phyloP scores from a whole-genome alignment of 2,797 vertebrate species.

The Acanthurus tractus region DNA sequence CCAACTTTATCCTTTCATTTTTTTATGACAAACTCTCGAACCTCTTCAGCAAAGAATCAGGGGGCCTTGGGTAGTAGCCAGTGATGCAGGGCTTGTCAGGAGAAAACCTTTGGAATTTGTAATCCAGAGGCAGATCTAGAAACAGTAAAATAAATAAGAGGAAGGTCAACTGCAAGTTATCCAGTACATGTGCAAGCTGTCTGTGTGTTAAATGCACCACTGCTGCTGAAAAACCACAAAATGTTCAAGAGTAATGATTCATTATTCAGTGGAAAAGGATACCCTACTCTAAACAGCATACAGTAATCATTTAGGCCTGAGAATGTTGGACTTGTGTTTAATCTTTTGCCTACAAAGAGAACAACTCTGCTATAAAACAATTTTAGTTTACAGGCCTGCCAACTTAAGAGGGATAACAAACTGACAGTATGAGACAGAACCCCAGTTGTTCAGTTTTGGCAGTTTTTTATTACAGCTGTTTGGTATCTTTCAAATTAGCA shows the following conservation, averaged over 20 bases:
- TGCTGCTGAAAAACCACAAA: not conserved
- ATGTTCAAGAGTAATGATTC: constrained; percentile 1
- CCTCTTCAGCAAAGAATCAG: constrained; percentile 86
- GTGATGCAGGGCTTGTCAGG: constrained; percentile 88
- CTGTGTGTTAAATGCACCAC: not conserved
- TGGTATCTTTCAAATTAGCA: not conserved
- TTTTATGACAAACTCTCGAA: constrained; percentile 73
- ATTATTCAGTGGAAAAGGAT: constrained; percentile 7
- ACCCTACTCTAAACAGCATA: constrained; percentile 23
- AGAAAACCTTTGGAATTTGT: constrained; percentile 94
- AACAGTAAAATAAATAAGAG: constrained; percentile 33
- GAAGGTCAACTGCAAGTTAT: constrained; percentile 14
- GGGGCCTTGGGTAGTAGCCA: constrained; percentile 94
- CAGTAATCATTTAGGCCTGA: constrained; percentile 15
- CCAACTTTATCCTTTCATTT: not conserved
- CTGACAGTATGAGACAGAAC: not conserved
- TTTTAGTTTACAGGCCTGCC: constrained; percentile 6
- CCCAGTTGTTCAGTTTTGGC: not conserved
- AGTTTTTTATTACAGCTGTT: not conserved
- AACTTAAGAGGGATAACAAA: not conserved
- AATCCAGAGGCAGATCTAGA: constrained; percentile 94
- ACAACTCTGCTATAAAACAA: not conserved
- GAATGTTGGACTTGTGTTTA: constrained; percentile 10
- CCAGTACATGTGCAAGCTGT: not conserved
- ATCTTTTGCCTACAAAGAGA: constrained; percentile 18